A percentile compares a stretch with the other conserved stretches of the same genome.
Evolutionary conservation across 2,113 vertebrate species (phyloP).

Genomic region (Nothocercus nigrocapillus): DNA sequence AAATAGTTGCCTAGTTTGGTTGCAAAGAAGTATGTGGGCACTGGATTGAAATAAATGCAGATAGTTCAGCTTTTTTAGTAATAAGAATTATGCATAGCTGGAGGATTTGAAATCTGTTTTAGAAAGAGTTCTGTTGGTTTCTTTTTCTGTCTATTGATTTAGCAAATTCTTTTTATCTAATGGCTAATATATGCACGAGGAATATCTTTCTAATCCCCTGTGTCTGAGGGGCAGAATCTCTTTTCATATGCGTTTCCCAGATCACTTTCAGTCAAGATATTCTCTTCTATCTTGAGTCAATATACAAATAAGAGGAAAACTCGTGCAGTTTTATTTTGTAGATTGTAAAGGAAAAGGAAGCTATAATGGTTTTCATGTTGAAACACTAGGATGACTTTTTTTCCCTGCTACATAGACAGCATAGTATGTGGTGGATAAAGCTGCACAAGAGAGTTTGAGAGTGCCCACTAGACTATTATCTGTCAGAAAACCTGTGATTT

Average conservation of each 20-base stretch:
- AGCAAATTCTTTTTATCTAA: slow-evolving; percentile 45
- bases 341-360: neutral
- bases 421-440: neutral
- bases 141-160: slow-evolving; percentile 31
- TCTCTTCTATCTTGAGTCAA: slow-evolving; percentile 1
- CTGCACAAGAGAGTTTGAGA: neutral
- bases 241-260: neutral
- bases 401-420: neutral
- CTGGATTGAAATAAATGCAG: neutral
- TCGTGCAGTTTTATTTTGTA: neutral
- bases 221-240: slow-evolving; percentile 26
- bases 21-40: neutral
- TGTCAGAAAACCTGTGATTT: neutral
- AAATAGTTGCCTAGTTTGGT: slow-evolving; percentile 1
- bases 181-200: slow-evolving; percentile 1
- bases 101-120: neutral
- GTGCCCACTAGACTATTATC: neutral
- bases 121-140: slow-evolving; percentile 2
- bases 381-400: neutral
- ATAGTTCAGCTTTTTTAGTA: neutral
- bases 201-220: slow-evolving; percentile 40
- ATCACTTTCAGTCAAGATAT: neutral
- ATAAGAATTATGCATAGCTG: neutral
- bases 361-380: neutral
- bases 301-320: neutral